Conservation (phyloP, 2,888 invertebrate species). For the Morpho deidamia region DNA sequence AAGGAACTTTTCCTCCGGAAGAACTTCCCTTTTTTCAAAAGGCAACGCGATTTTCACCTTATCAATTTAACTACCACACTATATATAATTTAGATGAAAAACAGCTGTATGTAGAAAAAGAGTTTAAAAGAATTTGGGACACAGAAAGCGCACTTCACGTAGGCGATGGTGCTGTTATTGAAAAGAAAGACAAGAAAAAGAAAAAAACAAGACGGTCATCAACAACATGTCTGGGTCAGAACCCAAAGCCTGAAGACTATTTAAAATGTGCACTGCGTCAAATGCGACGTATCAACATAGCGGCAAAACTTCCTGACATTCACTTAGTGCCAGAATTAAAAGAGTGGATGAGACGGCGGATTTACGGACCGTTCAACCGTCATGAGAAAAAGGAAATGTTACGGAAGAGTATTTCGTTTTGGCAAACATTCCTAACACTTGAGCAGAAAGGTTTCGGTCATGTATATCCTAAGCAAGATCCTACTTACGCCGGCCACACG, state of each 20-base stretch:
- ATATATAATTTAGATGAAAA: conserved; percentile 55
- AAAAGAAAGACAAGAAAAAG: conserved; percentile 37
- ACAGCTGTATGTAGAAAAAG: conserved; percentile 44
- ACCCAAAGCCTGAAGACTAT: conserved; percentile 52
- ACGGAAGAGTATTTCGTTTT: conserved; percentile 40
- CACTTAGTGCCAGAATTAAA: conserved; percentile 56
- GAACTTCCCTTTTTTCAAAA: conserved; percentile 56
- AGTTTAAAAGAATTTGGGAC: conserved; percentile 57
- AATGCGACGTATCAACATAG: conserved; percentile 48
- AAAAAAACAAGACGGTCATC: conserved; percentile 35
- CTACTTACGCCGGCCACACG: conserved; percentile 36
- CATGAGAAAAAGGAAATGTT: conserved; percentile 36
- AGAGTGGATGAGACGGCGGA: conserved; percentile 64
- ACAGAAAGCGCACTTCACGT: conserved; percentile 52
- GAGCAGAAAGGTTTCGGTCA: conserved; percentile 41
- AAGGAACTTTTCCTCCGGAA: conserved; percentile 46
- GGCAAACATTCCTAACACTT: conserved; percentile 44
- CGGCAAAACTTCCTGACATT: conserved; percentile 58
- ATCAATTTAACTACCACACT: conserved; percentile 52
- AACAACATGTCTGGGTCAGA: conserved; percentile 45
- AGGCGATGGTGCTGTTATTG: conserved; percentile 33
- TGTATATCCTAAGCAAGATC: conserved; percentile 38
- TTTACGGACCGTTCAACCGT: conserved; percentile 44
- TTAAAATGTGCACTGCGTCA: conserved; percentile 51
- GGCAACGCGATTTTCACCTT: conserved; percentile 40